Evolutionary conservation across 2,113 vertebrate species (phyloP).

Genomic region (Hypocryptadius cinnamomeus): DNA sequence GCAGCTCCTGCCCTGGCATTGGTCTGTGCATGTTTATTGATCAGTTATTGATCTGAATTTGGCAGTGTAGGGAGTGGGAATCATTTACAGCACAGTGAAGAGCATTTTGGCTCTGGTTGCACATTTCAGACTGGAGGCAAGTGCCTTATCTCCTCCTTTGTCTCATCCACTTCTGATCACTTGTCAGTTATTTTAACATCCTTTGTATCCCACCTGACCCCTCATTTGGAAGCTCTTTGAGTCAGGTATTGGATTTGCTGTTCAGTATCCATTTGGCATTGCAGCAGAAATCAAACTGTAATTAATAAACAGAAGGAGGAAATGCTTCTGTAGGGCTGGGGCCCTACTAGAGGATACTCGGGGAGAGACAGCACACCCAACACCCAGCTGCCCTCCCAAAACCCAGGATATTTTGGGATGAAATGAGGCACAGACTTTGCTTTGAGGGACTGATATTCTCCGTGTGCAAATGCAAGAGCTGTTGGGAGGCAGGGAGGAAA

Average conservation of each 20-base stretch:
- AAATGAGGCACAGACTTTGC: not conserved
- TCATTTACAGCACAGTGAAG: accelerated
- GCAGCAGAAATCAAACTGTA: not conserved
- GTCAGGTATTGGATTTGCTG: not conserved
- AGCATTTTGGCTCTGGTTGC: not conserved
- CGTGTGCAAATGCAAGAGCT: not conserved
- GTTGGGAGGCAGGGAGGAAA: not conserved
- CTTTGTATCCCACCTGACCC: not conserved
- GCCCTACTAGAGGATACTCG: not conserved
- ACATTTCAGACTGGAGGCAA: not conserved
- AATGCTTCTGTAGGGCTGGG: not conserved
- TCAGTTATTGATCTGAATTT: not conserved
- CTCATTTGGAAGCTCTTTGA: not conserved
- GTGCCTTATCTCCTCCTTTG: not conserved
- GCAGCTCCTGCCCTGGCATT: not conserved
- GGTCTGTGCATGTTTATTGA: not conserved
- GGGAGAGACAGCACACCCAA: not conserved
- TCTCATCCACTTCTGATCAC: not conserved
- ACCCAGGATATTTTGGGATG: not conserved
- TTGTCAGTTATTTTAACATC: not conserved
- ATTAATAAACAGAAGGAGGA: not conserved
- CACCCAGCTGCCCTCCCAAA: not conserved
- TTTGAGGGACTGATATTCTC: not conserved
- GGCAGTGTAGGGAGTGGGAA: not conserved
- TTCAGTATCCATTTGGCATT: not conserved